Percentiles rank a stretch among this genome's conserved stretches.
These are phyloP conservation scores for Blomia tropicalis DNA, from an alignment of 2,888 invertebrate genomes.

Conservation along the genomic window DNA sequence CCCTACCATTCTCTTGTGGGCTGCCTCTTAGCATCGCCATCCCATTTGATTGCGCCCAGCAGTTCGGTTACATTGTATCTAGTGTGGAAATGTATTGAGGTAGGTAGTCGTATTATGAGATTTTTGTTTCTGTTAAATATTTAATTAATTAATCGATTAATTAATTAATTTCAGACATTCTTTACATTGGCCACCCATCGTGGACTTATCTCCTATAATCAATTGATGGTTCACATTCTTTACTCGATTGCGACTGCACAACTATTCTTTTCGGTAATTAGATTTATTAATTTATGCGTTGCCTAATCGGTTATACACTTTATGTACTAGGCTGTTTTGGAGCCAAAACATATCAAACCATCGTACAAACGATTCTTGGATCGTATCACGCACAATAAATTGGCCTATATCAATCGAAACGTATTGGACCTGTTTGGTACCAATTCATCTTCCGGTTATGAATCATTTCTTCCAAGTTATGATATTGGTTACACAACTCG, in stretches of 20 bases:
- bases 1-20: constrained; percentile 40
- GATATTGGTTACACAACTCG: constrained; percentile 28
- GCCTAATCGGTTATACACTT: too few relatives aligned
- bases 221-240: background rate
- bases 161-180: too few relatives aligned
- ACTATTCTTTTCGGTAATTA: constrained; percentile 22
- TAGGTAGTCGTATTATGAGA: constrained; percentile 34
- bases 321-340: constrained; percentile 27
- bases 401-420: constrained; percentile 29
- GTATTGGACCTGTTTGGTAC: constrained; percentile 31
- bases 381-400: constrained; percentile 29
- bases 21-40: constrained; percentile 43
- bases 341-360: constrained; percentile 30
- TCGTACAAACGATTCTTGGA: constrained; percentile 30
- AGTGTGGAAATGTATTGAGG: constrained; percentile 66
- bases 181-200: constrained; percentile 3
- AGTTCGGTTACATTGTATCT: constrained; percentile 62
- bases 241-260: constrained; percentile 19
- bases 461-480: constrained; percentile 28
- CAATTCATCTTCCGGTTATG: constrained; percentile 28
- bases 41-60: constrained; percentile 46
- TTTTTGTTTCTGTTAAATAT: too few relatives aligned
- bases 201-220: constrained; percentile 11
- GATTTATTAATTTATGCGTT: background rate
- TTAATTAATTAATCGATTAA: too few relatives aligned